Conservation (phyloP, 2,113 vertebrate genomes). For the Rhinoptilus africanus region DNA sequence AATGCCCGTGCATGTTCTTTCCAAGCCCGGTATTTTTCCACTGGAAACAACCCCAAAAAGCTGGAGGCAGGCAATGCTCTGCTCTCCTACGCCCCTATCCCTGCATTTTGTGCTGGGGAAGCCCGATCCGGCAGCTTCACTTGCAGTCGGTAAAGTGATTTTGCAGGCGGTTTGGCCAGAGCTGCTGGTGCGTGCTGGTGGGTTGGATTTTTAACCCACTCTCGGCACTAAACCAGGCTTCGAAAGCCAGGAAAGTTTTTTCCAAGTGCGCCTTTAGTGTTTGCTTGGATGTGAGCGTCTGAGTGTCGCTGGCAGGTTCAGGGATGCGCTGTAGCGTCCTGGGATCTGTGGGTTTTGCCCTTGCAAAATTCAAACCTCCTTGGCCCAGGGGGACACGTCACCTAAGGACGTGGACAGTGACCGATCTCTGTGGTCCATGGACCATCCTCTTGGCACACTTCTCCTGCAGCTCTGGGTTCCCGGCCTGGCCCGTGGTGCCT, state of each 20-base stretch:
- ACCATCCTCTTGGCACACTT: neutral
- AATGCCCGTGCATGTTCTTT: neutral
- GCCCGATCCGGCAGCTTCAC: neutral
- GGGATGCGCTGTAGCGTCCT: neutral
- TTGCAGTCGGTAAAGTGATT: neutral
- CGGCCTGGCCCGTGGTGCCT: neutral
- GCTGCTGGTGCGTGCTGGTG: neutral
- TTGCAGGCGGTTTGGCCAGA: neutral
- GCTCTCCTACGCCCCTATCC: neutral
- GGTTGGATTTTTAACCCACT: neutral
- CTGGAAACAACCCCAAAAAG: neutral
- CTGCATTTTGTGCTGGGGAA: neutral
- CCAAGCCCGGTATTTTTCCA: neutral
- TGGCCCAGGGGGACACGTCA: accelerated
- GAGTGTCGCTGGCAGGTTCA: neutral
- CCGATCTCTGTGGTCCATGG: neutral
- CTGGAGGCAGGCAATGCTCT: neutral
- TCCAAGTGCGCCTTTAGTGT: neutral
- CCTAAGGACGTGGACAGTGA: neutral
- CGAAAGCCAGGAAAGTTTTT: neutral
- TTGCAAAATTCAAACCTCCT: neutral
- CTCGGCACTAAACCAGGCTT: neutral
- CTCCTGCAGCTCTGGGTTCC: neutral
- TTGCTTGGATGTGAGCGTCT: neutral
- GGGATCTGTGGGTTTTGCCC: neutral